phyloP scores from a whole-genome alignment of 2,888 invertebrate species.

The Hartigia nigra region DNA sequence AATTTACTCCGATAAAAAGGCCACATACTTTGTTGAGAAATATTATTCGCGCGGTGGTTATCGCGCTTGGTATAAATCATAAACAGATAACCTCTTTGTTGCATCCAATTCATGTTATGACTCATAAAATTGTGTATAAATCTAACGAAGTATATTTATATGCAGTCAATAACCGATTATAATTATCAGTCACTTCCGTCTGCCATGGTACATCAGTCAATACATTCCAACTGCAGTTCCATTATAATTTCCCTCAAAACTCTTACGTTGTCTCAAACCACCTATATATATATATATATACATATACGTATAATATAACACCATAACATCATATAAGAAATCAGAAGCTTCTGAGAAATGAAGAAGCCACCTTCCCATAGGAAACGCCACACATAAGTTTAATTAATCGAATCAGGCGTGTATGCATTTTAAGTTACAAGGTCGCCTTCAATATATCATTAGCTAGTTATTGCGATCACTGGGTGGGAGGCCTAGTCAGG shows the following conservation, averaged over 20 bases:
- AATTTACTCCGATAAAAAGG: slow-evolving; percentile 17
- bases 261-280: not conserved
- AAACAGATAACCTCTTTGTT: not conserved
- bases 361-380: not conserved
- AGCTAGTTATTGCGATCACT: slow-evolving; percentile 54
- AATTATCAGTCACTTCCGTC: slow-evolving; percentile 42
- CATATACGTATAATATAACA: not conserved
- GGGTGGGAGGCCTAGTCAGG: slow-evolving; percentile 19
- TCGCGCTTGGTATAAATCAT: not conserved
- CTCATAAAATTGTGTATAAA: not conserved
- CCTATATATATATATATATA: too few species aligned
- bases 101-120: not conserved
- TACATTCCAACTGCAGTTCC: not conserved
- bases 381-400: not conserved
- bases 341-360: not conserved
- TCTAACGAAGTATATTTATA: slow-evolving; percentile 10
- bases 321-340: not conserved
- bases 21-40: not conserved
- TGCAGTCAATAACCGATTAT: slow-evolving; percentile 55
- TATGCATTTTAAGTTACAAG: slow-evolving; percentile 24
- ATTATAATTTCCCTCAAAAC: not conserved
- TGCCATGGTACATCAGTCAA: slow-evolving; percentile 1
- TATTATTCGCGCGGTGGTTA: not conserved
- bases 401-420: slow-evolving; percentile 34
- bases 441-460: slow-evolving; percentile 53